These are phyloP conservation scores for Puffinus mauretanicus DNA, from an alignment of 2,113 vertebrate species.

Conservation along the genomic window DNA sequence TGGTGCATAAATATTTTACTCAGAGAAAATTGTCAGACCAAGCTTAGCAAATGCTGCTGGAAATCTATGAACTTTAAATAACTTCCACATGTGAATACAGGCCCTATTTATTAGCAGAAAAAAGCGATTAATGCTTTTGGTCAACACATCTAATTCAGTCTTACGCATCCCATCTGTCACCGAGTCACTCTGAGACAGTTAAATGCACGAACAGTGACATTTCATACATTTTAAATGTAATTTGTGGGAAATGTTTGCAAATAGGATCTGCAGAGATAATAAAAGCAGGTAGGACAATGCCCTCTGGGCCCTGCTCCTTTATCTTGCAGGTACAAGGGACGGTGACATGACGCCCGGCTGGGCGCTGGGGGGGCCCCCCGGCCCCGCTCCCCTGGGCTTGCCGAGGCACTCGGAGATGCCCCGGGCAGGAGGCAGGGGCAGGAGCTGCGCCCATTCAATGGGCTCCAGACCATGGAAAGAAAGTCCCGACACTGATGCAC, in stretches of 20 bases:
- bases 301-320: background rate
- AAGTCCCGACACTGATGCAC: fast-evolving
- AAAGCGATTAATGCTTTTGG: background rate
- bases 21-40: background rate
- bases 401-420: fast-evolving
- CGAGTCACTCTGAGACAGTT: background rate
- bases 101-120: background rate
- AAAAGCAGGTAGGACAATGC: background rate
- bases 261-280: background rate
- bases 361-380: fast-evolving
- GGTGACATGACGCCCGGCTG: fast-evolving
- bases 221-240: constrained; percentile 24
- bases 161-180: background rate
- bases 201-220: background rate
- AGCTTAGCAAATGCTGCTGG: background rate
- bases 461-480: background rate
- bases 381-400: background rate
- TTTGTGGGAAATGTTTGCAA: background rate
- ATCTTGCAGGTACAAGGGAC: background rate
- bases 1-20: background rate
- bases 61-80: constrained; percentile 1
- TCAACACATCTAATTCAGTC: background rate
- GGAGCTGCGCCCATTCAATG: fast-evolving
- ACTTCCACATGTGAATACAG: background rate
- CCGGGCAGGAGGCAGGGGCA: background rate